Conservation (phyloP, 2,888 invertebrate genomes). For the Drosophila falleni region DNA sequence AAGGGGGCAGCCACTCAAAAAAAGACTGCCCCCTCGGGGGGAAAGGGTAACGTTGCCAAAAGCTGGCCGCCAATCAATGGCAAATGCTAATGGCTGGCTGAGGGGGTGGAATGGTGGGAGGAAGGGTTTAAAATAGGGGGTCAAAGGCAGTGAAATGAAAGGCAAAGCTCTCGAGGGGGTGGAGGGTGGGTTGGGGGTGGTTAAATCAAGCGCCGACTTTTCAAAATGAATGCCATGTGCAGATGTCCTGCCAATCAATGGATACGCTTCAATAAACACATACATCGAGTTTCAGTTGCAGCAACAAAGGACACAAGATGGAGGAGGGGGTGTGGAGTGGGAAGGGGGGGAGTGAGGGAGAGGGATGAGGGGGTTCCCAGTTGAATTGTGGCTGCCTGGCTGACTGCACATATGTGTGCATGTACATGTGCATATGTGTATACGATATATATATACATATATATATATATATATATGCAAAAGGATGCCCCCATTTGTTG, state of each 20-base stretch:
- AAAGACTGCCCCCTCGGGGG: background rate
- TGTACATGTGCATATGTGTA: no score
- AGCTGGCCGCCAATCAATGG: conserved; percentile 64
- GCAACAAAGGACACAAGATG: conserved; percentile 8
- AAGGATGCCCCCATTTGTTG: conserved; percentile 34
- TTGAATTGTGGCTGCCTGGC: conserved; percentile 52
- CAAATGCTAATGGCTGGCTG: conserved; percentile 33
- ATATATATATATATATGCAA: conserved; percentile 42
- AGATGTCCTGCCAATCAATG: conserved; percentile 85
- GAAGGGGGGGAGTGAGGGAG: background rate
- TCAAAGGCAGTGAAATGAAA: no score
- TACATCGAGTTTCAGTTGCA: conserved; percentile 68
- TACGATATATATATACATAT: no score
- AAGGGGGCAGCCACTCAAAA: background rate
- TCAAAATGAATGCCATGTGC: conserved; percentile 84
- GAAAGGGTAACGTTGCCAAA: conserved; percentile 33
- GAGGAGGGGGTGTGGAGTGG: background rate
- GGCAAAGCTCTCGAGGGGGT: background rate
- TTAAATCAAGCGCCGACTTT: conserved; percentile 59
- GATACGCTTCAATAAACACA: conserved; percentile 82
- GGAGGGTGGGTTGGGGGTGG: background rate
- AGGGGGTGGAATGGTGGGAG: background rate
- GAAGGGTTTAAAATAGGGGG: background rate
- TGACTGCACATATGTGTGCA: conserved; percentile 53
- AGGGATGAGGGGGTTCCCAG: background rate